Evolutionary conservation across 2,113 vertebrate genomes (phyloP), one percentile per base, ranked within the genome.

Genomic region (Lasiurus cinereus): DNA sequence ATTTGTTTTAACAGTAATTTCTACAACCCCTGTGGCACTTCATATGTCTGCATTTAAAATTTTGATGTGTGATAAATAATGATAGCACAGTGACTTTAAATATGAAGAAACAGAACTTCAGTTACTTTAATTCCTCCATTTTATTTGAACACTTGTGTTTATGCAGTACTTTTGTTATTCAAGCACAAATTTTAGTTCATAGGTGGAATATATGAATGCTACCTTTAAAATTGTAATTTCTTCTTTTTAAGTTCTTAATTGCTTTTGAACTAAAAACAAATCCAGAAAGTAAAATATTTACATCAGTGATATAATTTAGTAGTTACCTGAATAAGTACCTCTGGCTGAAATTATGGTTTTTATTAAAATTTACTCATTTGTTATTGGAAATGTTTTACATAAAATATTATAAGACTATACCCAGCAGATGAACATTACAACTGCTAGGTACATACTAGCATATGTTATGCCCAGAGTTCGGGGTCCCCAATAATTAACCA

Each of bases 251-350:
- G 59, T 69, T 80, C 10, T 22, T 74, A 13, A 77, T 86, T 18
- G 52, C 70, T 94, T 88, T 82, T 80, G 78, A 96, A 39, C 46
- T 15, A 78, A 93, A 92, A 82, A 21, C 50, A 90, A 90, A 86
- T 66, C 13, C 43, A 92, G 54, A 77, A 67, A 69, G 48, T 93
- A 64, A 79, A 92, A 64, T 46, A 77, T 64, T 56, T 56, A 56
- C 5, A 16, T 36, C 29, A 24, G 16, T 59, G 69, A 78, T 39
- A 62, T 27, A 59, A 64, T 39, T 83, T 90, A 92, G 36, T 73
- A 50, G 67, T 77, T 90, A 62, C 19, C 74, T 67, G 56, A 94
- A 24, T 36, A 54, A 92, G 33, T 70, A 79, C 14, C 1, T 91
- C 50, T 50, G 62, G 16, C 15, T 74, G 46, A 93, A 76, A 13